A percentile compares a stretch with the other conserved stretches of the same genome.
Conservation (phyloP, 1,140 invertebrate species). For the Papilio glaucus region DNA sequence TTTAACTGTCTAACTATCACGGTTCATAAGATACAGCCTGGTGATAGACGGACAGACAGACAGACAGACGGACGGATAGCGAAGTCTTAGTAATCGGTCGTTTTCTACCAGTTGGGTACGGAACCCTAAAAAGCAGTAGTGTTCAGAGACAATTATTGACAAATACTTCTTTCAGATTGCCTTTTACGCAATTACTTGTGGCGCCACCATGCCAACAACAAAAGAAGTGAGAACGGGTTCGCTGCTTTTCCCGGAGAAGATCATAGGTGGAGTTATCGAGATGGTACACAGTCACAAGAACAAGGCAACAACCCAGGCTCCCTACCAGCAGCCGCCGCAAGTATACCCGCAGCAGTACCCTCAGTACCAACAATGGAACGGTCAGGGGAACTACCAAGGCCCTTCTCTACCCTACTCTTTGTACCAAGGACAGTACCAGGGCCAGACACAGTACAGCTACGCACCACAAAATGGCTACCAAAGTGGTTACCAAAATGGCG, state of each 20-base stretch:
- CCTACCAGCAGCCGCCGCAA: conserved; percentile 46
- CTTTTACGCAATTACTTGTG: neutral
- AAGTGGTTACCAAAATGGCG: conserved; percentile 40
- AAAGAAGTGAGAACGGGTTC: conserved; percentile 59
- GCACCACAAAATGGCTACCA: conserved; percentile 45
- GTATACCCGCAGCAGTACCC: conserved; percentile 55
- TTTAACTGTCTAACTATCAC: no score
- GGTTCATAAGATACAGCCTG: no score
- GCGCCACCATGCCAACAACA: conserved; percentile 42
- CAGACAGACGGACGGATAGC: no score
- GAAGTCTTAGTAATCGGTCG: no score
- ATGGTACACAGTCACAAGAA: conserved; percentile 74
- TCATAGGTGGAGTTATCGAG: conserved; percentile 73
- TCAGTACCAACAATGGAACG: conserved; percentile 57
- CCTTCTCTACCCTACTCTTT: conserved; percentile 52
- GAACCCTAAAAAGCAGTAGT: no score
- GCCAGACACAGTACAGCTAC: conserved; percentile 41
- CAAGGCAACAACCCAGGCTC: conserved; percentile 53
- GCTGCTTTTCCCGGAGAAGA: conserved; percentile 69
- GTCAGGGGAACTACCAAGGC: conserved; percentile 48
- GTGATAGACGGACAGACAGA: no score
- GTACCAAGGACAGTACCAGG: conserved; percentile 54
- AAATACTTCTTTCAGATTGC: conserved; percentile 29
- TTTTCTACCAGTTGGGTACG: no score
- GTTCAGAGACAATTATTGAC: no score